Evolutionary conservation across 2,888 invertebrate genomes (phyloP), one percentile per base, ranked within the genome.

Genomic region (Peribatodes rhomboidaria): DNA sequence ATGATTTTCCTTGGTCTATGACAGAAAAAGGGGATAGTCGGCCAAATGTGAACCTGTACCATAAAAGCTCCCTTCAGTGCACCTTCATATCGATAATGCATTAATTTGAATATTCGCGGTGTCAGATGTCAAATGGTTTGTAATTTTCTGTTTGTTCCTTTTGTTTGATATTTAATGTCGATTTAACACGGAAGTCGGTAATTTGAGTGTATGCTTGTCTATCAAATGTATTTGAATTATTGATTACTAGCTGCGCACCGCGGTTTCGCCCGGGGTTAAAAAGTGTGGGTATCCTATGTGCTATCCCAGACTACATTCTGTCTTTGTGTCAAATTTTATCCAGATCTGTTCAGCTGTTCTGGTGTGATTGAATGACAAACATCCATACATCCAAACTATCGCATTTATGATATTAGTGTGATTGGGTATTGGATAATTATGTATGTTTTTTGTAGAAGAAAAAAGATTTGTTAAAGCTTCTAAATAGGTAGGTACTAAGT

Each of bases 21-120:
- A 1, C 44, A 6, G 2, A 68, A 16, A 10, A 10, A 56, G 31
- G 13, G 54, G 14, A 56, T 61, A 66, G 67, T 66, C 55, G 71
- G 58, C 60, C 68, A 37, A 65, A 61, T 57, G 8, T 35, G 56
- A 50, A 61, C 60, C 37, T 27, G 73, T 67, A 88, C 84, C 82
- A 85, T 84, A 87, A 87, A 86, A 79, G 79, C 82, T 80, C 86
- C 89, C 87, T 83, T 87, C 82, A 88, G 86, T 87, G 89, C 88
- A 86, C 90, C 86, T 89, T 86, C 82, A 76, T 88, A 92, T 92
- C 84, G 90, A 86, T 92, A 92, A 93, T 90, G 90, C 93, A 90
- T 91, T 92, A 93, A 93, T 93, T 93, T 92, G 90, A 92, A 93
- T 92, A 92, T 92, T 92, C 92, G 91, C 92, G 89, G 92, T 92